Conservation (phyloP, 1,140 invertebrate species). For the Hylaeus anthracinus region DNA sequence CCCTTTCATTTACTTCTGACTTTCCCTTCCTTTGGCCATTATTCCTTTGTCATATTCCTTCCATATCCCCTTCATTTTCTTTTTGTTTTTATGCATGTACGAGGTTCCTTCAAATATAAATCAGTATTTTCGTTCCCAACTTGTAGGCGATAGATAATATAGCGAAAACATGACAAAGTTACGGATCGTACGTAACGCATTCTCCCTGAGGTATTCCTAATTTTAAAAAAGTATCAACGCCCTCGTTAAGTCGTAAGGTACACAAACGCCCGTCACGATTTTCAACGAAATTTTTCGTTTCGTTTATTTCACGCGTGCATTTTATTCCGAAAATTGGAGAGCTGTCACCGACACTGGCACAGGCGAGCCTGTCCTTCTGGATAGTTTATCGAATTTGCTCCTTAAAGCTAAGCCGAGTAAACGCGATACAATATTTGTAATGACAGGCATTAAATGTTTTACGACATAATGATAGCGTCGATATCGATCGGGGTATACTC, state of each 20-base stretch:
- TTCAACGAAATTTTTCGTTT: neutral
- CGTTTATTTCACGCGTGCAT: constrained; percentile 4
- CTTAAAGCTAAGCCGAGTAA: constrained; percentile 19
- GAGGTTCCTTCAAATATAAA: too few relatives aligned
- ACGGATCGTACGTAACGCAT: too few relatives aligned
- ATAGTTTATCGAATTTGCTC: neutral
- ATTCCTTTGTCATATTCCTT: too few relatives aligned
- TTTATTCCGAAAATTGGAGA: constrained; percentile 4
- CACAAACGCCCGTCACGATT: constrained; percentile 20
- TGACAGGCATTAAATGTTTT: constrained; percentile 43
- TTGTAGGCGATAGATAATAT: too few relatives aligned
- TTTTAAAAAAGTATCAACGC: too few relatives aligned
- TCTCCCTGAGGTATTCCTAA: too few relatives aligned
- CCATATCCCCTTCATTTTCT: too few relatives aligned
- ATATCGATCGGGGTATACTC: constrained; percentile 11
- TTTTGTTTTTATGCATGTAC: too few relatives aligned
- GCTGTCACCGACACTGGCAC: neutral
- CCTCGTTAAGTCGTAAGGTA: constrained; percentile 23
- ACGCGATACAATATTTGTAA: constrained; percentile 53
- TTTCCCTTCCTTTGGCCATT: too few relatives aligned
- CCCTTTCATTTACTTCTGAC: too few relatives aligned
- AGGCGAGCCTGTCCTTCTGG: neutral
- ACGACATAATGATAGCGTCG: constrained; percentile 36
- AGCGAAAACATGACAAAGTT: too few relatives aligned
- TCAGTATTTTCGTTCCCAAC: too few relatives aligned